Conservation (phyloP, 2,113 vertebrate species). For the Gambusia affinis region DNA sequence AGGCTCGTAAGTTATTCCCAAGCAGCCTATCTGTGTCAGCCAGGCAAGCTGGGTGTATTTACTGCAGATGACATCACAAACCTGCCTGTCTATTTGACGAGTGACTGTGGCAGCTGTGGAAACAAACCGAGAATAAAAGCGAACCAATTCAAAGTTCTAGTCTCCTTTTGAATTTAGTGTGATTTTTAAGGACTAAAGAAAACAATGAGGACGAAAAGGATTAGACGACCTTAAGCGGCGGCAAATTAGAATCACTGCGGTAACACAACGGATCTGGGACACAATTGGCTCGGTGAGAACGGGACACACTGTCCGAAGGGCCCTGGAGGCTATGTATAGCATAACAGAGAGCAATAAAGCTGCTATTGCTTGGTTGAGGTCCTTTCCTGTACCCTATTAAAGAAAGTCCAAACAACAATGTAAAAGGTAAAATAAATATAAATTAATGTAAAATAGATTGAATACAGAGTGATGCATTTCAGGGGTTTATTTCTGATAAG, state of each 20-base stretch:
- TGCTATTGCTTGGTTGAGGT: constrained; percentile 19
- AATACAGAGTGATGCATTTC: not conserved
- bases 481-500: not conserved
- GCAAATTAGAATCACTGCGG: constrained; percentile 38
- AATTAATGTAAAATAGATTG: not conserved
- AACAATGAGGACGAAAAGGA: constrained; percentile 36
- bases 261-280: constrained; percentile 51
- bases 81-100: constrained; percentile 64
- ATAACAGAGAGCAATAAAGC: constrained; percentile 27
- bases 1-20: constrained; percentile 42
- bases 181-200: constrained; percentile 34
- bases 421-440: not conserved
- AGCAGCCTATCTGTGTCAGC: constrained; percentile 54
- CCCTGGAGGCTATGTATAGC: constrained; percentile 48
- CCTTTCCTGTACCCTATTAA: constrained; percentile 15
- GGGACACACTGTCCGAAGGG: constrained; percentile 45
- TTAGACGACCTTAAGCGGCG: constrained; percentile 56
- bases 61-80: constrained; percentile 74
- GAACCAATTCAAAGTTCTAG: constrained; percentile 62
- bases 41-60: constrained; percentile 63
- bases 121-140: constrained; percentile 56
- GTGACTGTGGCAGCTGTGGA: constrained; percentile 73
- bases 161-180: constrained; percentile 41
- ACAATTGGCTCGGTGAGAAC: constrained; percentile 64
- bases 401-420: not conserved